These are phyloP conservation scores for Bryconaethiops microstoma DNA, from an alignment of 2,797 vertebrate genomes.

Conservation along the genomic window DNA sequence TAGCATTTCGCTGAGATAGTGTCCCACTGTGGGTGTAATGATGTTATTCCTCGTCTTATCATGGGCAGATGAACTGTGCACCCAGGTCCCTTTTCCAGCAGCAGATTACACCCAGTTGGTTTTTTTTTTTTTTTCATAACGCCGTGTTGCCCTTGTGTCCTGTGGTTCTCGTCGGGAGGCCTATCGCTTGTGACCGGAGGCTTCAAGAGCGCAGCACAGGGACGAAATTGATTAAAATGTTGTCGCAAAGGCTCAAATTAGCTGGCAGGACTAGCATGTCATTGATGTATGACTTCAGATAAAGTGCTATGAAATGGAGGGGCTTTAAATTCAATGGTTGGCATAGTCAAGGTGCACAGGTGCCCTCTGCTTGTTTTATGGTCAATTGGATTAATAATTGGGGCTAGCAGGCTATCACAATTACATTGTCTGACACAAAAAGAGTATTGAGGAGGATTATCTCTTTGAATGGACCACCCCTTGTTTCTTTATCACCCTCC, in stretches of 20 bases:
- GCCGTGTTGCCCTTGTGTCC: constrained; percentile 38
- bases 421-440: constrained; percentile 63
- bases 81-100: constrained; percentile 60
- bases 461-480: constrained; percentile 64
- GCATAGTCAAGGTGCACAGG: constrained; percentile 17
- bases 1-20: constrained; percentile 76
- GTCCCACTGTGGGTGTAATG: constrained; percentile 75
- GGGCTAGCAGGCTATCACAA: constrained; percentile 63
- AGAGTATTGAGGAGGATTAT: constrained; percentile 54
- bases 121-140: constrained; percentile 60
- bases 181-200: constrained; percentile 21
- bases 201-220: constrained; percentile 32
- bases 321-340: constrained; percentile 31
- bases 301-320: constrained; percentile 40
- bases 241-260: constrained; percentile 48
- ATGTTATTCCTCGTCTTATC: constrained; percentile 77
- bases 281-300: constrained; percentile 58
- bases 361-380: constrained; percentile 57
- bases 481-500: constrained; percentile 67
- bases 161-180: constrained; percentile 31
- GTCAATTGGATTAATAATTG: constrained; percentile 68
- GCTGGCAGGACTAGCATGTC: constrained; percentile 37
- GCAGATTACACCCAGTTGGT: constrained; percentile 60
- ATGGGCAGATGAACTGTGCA: constrained; percentile 70
- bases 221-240: constrained; percentile 58